Base-by-base conservation (phyloP, 2,888 invertebrate species). In the Ypsolopha sequella region DNA sequence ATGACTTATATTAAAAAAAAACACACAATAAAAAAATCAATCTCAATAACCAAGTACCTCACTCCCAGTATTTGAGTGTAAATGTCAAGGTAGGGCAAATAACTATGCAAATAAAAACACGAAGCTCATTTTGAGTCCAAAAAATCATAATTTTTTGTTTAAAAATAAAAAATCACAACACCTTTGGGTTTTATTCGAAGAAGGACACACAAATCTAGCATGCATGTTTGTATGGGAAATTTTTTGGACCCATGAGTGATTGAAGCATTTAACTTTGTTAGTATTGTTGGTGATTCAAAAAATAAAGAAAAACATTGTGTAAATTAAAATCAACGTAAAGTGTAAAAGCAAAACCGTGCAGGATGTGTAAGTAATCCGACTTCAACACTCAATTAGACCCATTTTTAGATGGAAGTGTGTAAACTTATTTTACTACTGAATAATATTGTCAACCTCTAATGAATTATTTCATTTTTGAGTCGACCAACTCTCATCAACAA, bases 61-160 rank as follows among this genome's bases (percentile, higher is more conserved):
- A 72, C 67, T 79, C 72, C 74, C 70, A 73, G 64, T 66, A 65
- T 60, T 55, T 39, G 73, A 81, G 79, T 71, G 80, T 70, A 70
- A 85, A 85, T 84, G 84, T 85, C 81, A 81, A 84, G 85, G 85
- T 84, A 85, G 85, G 81, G 77, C 59, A 65, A 60, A 64, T 62
- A 24, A 66, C 73, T 76, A 24, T 80, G 80, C 77, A 84, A 81
- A 69, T 59, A 77, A 80, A 76, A 70, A 77, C 72, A 78, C 67
- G 60, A 80, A 84, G 82, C 82, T 73, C 61, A 61, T 58, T 60
- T 69, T 73, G 81, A 81, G 81, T 82, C 84, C 84, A 82, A 85
- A 85, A 80, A 73, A 70, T 65, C 66, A 67, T 62, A 58, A 58
- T 56, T 14, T 35, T 7, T 33, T 54, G 57, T 55, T 53, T 57